A percentile compares a stretch with the other conserved stretches of the same genome.
These are phyloP conservation scores for Hyposoter dolosus DNA, from an alignment of 2,888 invertebrate genomes.

Conservation along the genomic window DNA sequence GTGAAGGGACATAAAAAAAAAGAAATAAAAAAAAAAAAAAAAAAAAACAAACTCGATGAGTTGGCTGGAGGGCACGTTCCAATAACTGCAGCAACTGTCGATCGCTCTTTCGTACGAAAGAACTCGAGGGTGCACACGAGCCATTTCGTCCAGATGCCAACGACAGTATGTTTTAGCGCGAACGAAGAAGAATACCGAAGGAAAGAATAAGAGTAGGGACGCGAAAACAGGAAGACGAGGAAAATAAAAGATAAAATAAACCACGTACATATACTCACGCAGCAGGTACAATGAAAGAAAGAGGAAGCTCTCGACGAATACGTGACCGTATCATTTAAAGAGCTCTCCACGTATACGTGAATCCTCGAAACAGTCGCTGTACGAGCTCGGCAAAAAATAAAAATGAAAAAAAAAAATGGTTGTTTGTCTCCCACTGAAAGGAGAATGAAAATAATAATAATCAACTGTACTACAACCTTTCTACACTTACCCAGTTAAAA, in stretches of 20 bases:
- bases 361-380: conserved; percentile 35
- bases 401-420: neutral
- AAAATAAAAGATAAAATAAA: conserved; percentile 6
- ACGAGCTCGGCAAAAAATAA: neutral
- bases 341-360: conserved; percentile 42
- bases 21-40: neutral
- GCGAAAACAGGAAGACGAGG: conserved; percentile 3
- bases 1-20: neutral
- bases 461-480: conserved; percentile 42
- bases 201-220: conserved; percentile 3
- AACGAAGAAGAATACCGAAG: conserved; percentile 31
- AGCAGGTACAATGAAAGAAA: conserved; percentile 53
- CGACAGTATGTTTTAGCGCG: conserved; percentile 45
- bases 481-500: neutral
- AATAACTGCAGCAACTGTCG: conserved; percentile 64
- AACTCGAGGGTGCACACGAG: conserved; percentile 49
- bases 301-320: conserved; percentile 57
- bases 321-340: conserved; percentile 63
- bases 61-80: conserved; percentile 58
- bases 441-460: conserved; percentile 26
- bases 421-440: conserved; percentile 22
- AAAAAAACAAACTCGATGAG: conserved; percentile 20
- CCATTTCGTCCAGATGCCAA: conserved; percentile 65
- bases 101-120: conserved; percentile 38
- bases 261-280: conserved; percentile 2